Evolutionary conservation across 2,888 invertebrate genomes (phyloP), one percentile per base, ranked within the genome.

Genomic region (Lasioglossum villosulum): DNA sequence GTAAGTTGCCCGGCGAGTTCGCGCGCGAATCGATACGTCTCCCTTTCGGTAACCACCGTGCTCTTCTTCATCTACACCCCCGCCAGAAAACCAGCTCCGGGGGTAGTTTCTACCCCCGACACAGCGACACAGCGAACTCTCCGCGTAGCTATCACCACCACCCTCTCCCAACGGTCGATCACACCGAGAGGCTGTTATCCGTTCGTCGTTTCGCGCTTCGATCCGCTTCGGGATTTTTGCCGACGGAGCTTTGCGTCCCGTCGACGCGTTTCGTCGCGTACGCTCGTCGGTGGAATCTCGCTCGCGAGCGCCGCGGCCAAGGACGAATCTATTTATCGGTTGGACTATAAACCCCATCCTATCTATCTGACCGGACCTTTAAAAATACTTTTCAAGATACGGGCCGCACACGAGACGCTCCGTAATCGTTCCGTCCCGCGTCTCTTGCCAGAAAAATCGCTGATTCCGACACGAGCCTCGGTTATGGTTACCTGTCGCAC

Each of bases 31-130:
- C 88, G 86, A 88, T 88, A 83, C 74, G 39, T 39, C 30, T 77
- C 84, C 83, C 86, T 70, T 77, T 42, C 82, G 88, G 84, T 88
- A 88, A 63, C 78, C 66, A 79, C 37, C 45, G 88, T 75, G 75
- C 82, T 82, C 88, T 86, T 87, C 88, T 75, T 86, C 86, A 84
- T 80, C 86, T 42, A 87, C 68, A 37, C 68, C 84, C 82, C 80
- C 70, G 19, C 34, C 34, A 52, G 63, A 42, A 71, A 10, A 27
- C n/a, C 42, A 10, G 34, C 63, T 59, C 23, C 68, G 52, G 30
- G 83, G 83, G 86, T 83, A 71, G 81, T 77, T 42, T 81, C n/a
- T 23, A 34, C 42, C 85, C 81, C 75, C 79, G 12, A n/a, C 52
- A 78, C 71, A 83, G 78, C 68, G 86, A 78, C 82, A 78, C 78